phyloP scores from a whole-genome alignment of 2,113 vertebrate genomes.

The Struthio camelus region DNA sequence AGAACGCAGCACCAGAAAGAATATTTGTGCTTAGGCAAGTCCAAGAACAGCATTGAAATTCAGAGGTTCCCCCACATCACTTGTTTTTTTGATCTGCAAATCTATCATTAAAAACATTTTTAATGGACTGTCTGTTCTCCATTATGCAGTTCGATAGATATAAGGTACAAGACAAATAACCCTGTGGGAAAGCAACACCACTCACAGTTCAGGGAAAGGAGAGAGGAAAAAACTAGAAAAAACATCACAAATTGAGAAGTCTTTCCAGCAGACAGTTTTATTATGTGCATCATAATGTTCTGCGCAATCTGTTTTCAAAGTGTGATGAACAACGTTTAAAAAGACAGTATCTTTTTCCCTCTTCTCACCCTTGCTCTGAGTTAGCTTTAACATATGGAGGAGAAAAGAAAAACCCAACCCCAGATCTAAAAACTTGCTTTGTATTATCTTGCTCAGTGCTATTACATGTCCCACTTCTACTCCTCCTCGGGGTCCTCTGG shows the following conservation, averaged over 20 bases:
- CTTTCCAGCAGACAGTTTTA: slow-evolving; percentile 35
- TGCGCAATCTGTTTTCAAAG: slow-evolving; percentile 52
- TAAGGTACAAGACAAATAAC: slow-evolving; percentile 25
- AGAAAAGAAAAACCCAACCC: too few species aligned
- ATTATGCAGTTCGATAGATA: slow-evolving; percentile 38
- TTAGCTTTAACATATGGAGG: slow-evolving; percentile 25
- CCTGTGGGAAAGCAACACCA: slow-evolving; percentile 28
- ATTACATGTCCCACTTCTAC: slow-evolving; percentile 18
- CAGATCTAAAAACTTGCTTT: not conserved
- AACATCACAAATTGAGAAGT: not conserved
- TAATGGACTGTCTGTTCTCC: slow-evolving; percentile 34
- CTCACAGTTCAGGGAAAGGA: slow-evolving; percentile 10
- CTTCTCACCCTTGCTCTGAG: slow-evolving; percentile 23
- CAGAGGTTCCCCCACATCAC: not conserved
- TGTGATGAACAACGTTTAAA: slow-evolving; percentile 44
- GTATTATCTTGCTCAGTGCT: slow-evolving; percentile 18
- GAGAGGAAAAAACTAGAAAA: slow-evolving; percentile 35
- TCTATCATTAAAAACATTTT: not conserved
- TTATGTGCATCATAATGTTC: slow-evolving; percentile 44
- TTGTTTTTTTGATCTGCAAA: slow-evolving; percentile 14
- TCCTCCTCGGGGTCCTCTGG: not conserved
- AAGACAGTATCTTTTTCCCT: slow-evolving; percentile 24
- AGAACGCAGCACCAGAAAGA: slow-evolving; percentile 3
- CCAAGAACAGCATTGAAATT: slow-evolving; percentile 43
- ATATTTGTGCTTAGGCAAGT: slow-evolving; percentile 23